These are phyloP conservation scores for Pristionchus maxplancki DNA, from an alignment of 2,888 invertebrate species.

Conservation along the genomic window DNA sequence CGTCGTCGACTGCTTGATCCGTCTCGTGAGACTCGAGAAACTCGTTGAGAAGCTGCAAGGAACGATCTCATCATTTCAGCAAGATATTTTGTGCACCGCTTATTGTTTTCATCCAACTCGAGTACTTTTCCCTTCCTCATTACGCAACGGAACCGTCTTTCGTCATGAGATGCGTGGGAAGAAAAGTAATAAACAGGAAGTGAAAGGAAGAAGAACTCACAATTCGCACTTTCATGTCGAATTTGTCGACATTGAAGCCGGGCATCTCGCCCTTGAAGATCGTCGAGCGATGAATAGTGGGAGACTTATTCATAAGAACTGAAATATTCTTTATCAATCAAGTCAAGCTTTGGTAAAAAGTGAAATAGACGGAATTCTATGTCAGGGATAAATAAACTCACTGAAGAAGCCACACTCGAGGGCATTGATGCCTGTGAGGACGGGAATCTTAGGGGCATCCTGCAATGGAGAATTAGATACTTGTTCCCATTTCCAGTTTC, in stretches of 20 bases:
- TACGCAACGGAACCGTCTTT: neutral
- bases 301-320: neutral
- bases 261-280: conserved; percentile 8
- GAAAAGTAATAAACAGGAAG: neutral
- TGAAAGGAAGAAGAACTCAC: neutral
- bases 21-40: conserved; percentile 7
- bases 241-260: conserved; percentile 16
- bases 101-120: neutral
- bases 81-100: neutral
- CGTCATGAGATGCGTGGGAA: conserved; percentile 2
- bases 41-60: conserved; percentile 5
- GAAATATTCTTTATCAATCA: too few relatives aligned
- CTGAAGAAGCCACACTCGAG: conserved; percentile 65
- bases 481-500: neutral
- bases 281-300: neutral
- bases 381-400: conserved; percentile 47
- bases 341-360: neutral
- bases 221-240: conserved; percentile 42
- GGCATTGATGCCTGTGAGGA: conserved; percentile 64
- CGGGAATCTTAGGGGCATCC: conserved; percentile 63
- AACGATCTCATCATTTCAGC: neutral
- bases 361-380: too few relatives aligned
- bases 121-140: neutral
- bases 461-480: neutral
- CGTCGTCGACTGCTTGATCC: neutral